phyloP scores from a whole-genome alignment of 2,797 vertebrate genomes.

The Sparus aurata region DNA sequence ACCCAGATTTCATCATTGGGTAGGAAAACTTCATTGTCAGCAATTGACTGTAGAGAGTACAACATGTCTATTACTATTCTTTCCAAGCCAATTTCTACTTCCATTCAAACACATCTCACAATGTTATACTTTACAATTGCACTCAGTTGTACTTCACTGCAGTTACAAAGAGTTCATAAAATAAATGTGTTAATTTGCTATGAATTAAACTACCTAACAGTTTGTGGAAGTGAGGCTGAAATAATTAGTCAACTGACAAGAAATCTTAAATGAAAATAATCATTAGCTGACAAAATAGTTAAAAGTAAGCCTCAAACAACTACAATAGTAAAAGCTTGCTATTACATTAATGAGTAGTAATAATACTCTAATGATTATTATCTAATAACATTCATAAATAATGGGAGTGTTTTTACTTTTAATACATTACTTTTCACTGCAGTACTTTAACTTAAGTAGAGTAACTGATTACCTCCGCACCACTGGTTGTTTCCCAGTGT shows the following conservation, averaged over 20 bases:
- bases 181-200: no score
- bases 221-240: no score
- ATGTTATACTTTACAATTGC: no score
- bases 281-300: not conserved
- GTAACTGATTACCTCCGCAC: not conserved
- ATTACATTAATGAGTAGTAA: not conserved
- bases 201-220: no score
- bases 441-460: not conserved
- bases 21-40: conserved; percentile 93
- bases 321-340: not conserved
- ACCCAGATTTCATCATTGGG: conserved; percentile 95
- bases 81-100: not conserved
- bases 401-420: no score
- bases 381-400: not conserved
- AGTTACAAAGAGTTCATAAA: no score
- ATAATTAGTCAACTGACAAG: no score
- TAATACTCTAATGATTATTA: not conserved
- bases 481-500: not conserved
- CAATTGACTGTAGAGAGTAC: conserved; percentile 87
- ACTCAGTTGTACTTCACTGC: no score
- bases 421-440: not conserved
- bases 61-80: conserved; percentile 24
- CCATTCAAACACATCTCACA: no score
- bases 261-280: not conserved
- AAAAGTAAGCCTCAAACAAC: not conserved